Percentiles rank a stretch among this genome's conserved stretches.
Conservation (phyloP, 2,888 invertebrate genomes). For the Andrena dorsata region DNA sequence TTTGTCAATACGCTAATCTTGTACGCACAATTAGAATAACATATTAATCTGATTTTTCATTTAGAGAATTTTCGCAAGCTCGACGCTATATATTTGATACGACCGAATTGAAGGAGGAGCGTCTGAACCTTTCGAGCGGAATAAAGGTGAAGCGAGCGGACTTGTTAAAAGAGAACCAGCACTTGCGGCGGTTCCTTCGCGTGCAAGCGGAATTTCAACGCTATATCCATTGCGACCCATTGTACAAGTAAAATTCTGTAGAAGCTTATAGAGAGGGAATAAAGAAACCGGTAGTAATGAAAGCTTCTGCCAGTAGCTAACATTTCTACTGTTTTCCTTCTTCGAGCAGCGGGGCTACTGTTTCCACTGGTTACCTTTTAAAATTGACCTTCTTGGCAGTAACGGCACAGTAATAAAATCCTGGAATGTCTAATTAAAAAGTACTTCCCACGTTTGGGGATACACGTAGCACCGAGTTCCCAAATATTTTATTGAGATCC, state of each 20-base stretch:
- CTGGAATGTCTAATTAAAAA: too few relatives aligned
- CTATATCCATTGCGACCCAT: not conserved
- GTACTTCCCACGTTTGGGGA: too few relatives aligned
- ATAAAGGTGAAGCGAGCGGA: conserved; percentile 7
- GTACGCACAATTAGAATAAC: too few relatives aligned
- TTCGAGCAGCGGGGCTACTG: not conserved
- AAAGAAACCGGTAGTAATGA: not conserved
- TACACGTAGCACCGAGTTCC: too few relatives aligned
- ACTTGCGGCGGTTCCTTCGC: conserved; percentile 18
- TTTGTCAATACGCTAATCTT: too few relatives aligned
- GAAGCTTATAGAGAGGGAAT: not conserved
- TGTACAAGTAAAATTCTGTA: conserved; percentile 1
- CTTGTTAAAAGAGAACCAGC: conserved; percentile 24
- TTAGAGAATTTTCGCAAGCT: too few relatives aligned
- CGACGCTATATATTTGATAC: too few relatives aligned
- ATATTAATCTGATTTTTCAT: too few relatives aligned
- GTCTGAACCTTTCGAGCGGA: too few relatives aligned
- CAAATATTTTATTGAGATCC: too few relatives aligned
- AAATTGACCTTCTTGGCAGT: not conserved
- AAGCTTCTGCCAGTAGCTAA: conserved; percentile 1
- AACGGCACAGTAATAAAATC: not conserved
- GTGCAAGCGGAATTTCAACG: conserved; percentile 10
- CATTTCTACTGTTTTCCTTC: not conserved
- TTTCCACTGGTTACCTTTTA: not conserved
- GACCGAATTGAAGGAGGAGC: too few relatives aligned